Conservation (phyloP, 2,113 vertebrate genomes). For the Myiopsitta monachus region DNA sequence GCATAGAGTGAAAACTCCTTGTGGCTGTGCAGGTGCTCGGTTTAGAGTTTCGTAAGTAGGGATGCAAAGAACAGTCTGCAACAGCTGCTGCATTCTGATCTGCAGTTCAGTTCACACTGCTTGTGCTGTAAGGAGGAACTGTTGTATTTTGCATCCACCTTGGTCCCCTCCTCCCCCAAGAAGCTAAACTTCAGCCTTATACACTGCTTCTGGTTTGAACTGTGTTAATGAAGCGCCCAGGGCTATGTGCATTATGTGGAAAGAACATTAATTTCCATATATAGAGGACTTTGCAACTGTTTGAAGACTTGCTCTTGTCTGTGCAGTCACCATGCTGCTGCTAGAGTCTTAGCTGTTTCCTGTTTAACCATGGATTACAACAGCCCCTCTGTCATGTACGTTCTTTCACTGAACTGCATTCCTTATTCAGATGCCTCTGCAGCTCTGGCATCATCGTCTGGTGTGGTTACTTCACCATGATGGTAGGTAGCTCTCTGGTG, state of each 20-base stretch:
- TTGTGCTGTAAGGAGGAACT: background rate
- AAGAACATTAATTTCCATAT: background rate
- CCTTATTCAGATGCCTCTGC: background rate
- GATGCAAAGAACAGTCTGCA: background rate
- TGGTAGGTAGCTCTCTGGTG: background rate
- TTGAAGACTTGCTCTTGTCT: background rate
- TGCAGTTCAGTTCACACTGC: background rate
- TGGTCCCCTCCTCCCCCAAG: background rate
- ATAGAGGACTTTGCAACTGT: background rate
- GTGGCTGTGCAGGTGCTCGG: background rate
- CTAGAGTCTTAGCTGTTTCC: background rate
- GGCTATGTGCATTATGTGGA: background rate
- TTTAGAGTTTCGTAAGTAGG: background rate
- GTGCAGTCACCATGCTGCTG: background rate
- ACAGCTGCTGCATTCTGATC: background rate
- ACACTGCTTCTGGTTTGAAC: background rate
- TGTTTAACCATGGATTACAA: background rate
- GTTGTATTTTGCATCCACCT: background rate
- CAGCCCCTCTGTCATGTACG: fast-evolving
- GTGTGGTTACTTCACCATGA: fast-evolving
- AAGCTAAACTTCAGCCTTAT: background rate
- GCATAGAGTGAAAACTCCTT: background rate
- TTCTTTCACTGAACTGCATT: background rate
- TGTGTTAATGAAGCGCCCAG: background rate
- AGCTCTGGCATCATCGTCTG: background rate